Evolutionary conservation across 2,113 vertebrate genomes (phyloP).

Genomic region (Scomber scombrus): DNA sequence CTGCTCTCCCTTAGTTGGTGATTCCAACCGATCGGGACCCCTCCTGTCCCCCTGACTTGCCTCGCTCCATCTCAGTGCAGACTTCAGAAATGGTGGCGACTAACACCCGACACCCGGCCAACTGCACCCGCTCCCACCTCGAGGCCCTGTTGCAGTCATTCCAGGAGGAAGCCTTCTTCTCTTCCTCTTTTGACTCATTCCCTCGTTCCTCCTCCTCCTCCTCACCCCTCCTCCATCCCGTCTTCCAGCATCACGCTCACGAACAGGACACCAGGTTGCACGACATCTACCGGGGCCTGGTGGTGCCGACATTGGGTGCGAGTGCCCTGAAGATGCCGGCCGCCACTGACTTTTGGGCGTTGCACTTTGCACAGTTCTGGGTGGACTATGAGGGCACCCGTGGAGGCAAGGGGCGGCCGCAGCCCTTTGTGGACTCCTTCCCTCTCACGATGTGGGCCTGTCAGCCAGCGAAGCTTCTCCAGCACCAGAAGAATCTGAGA

Average conservation of each 20-base stretch:
- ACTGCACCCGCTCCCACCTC: slow-evolving; percentile 93
- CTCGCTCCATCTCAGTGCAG: slow-evolving; percentile 92
- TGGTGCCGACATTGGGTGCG: slow-evolving; percentile 87
- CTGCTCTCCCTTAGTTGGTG: slow-evolving; percentile 85
- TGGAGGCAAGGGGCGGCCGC: slow-evolving; percentile 90
- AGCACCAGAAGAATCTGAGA: slow-evolving; percentile 86
- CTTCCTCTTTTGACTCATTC: slow-evolving; percentile 87
- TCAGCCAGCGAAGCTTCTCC: slow-evolving; percentile 89
- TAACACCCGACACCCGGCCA: slow-evolving; percentile 92
- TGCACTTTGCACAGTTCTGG: slow-evolving; percentile 98
- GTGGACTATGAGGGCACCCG: slow-evolving; percentile 94
- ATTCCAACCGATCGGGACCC: slow-evolving; percentile 90
- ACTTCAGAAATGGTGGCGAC: slow-evolving; percentile 98
- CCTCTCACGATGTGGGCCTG: slow-evolving; percentile 95
- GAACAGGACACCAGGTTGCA: slow-evolving; percentile 96
- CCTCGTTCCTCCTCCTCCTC: slow-evolving; percentile 73
- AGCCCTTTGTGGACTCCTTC: slow-evolving; percentile 96
- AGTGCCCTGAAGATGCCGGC: slow-evolving; percentile 91
- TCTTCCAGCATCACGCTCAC: slow-evolving; percentile 95
- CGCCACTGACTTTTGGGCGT: slow-evolving; percentile 93
- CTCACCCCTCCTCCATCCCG: slow-evolving; percentile 91
- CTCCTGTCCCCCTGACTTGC: slow-evolving; percentile 90
- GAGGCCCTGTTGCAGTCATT: slow-evolving; percentile 95
- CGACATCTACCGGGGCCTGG: slow-evolving; percentile 92
- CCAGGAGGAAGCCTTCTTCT: slow-evolving; percentile 93